Conservation (phyloP, 2,797 vertebrate species). For the Agapornis canus region DNA sequence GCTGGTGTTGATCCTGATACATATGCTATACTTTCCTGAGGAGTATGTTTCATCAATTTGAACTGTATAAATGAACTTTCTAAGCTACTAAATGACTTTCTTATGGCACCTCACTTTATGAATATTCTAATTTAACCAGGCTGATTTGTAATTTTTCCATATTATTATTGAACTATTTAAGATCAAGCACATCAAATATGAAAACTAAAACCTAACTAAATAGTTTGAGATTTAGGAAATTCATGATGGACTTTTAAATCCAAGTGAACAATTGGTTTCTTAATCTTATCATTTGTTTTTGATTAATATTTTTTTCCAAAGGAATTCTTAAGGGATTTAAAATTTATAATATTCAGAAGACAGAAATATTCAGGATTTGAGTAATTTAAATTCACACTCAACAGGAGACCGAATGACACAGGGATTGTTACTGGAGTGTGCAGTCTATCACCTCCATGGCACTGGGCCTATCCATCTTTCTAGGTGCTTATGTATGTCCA, state of each 20-base stretch:
- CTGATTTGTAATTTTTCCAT: slow-evolving; percentile 53
- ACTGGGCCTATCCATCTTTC: slow-evolving; percentile 11
- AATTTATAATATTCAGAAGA: slow-evolving; percentile 60
- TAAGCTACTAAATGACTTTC: slow-evolving; percentile 54
- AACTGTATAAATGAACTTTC: slow-evolving; percentile 43
- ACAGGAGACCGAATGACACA: slow-evolving; percentile 27
- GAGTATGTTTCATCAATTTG: slow-evolving; percentile 54
- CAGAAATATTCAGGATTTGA: slow-evolving; percentile 57
- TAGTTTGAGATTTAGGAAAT: slow-evolving; percentile 70
- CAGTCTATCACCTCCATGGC: slow-evolving; percentile 35
- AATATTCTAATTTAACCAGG: slow-evolving; percentile 70
- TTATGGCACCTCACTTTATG: slow-evolving; percentile 49
- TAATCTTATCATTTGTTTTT: slow-evolving; percentile 61
- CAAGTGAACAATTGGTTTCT: slow-evolving; percentile 59
- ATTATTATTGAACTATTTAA: slow-evolving; percentile 68
- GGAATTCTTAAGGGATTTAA: slow-evolving; percentile 64
- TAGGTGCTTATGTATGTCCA: neutral
- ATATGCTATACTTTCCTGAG: neutral
- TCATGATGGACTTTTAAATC: slow-evolving; percentile 68
- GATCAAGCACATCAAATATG: slow-evolving; percentile 65
- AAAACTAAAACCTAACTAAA: slow-evolving; percentile 67
- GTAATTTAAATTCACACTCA: slow-evolving; percentile 57
- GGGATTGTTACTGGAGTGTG: neutral
- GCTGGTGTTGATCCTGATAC: neutral
- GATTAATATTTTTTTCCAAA: slow-evolving; percentile 20